A percentile compares a stretch with the other conserved stretches of the same genome.
Conservation (phyloP, 2,797 vertebrate species). For the Molothrus aeneus region DNA sequence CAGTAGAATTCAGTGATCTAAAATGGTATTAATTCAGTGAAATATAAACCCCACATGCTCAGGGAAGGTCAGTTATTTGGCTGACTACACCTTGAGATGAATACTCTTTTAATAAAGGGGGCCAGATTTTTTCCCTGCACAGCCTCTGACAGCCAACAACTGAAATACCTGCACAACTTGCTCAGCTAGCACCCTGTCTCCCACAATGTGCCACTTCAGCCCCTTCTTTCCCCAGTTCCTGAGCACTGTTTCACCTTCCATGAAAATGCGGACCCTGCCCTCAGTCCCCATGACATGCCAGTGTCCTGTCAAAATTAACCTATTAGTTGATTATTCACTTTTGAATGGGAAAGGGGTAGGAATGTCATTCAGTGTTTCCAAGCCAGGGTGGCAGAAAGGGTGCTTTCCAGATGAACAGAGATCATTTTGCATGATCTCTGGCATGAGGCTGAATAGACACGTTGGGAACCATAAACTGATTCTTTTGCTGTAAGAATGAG, state of each 20-base stretch:
- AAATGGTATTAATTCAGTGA: not conserved
- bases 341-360: constrained; percentile 11
- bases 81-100: not conserved
- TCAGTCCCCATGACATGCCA: constrained; percentile 27
- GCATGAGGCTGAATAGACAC: not conserved
- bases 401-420: not conserved
- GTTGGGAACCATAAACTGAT: not conserved
- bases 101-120: not conserved
- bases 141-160: not conserved
- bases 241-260: not conserved
- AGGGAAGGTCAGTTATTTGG: not conserved
- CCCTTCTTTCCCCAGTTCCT: not conserved
- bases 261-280: not conserved
- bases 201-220: not conserved
- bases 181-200: not conserved
- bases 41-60: not conserved
- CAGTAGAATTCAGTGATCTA: not conserved
- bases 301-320: constrained; percentile 44
- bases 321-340: constrained; percentile 38
- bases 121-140: not conserved
- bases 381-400: constrained; percentile 16
- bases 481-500: not conserved
- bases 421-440: not conserved
- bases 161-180: not conserved
- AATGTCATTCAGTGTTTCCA: constrained; percentile 5